A percentile compares a stretch with the other conserved stretches of the same genome.
phyloP scores from a whole-genome alignment of 1,140 invertebrate species.

The Condylostylus longicornis region DNA sequence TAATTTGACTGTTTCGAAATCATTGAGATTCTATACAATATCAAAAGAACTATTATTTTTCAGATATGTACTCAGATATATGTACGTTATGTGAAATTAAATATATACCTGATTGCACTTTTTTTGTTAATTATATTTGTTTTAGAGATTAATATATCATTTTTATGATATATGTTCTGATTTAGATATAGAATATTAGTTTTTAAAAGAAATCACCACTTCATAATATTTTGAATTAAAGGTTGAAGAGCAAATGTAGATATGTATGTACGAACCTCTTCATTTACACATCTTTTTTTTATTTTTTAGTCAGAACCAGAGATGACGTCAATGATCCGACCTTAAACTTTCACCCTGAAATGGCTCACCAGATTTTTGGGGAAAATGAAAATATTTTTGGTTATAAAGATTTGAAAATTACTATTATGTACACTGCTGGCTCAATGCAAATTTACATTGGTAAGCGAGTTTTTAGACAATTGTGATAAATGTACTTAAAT shows the following conservation, averaged over 20 bases:
- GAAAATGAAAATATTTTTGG: constrained; percentile 89
- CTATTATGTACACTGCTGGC: constrained; percentile 69
- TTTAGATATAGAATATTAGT: neutral
- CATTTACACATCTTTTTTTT: too few species aligned
- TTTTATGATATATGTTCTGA: neutral
- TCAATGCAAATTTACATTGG: constrained; percentile 52
- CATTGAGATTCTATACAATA: too few species aligned
- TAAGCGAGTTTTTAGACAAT: too few species aligned
- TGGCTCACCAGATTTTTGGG: constrained; percentile 90
- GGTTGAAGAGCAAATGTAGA: too few species aligned
- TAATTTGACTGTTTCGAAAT: too few species aligned
- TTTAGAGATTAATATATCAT: neutral
- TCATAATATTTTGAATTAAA: too few species aligned
- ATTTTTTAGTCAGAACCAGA: constrained; percentile 42
- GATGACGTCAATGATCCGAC: constrained; percentile 57
- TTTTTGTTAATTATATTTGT: neutral
- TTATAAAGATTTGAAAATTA: constrained; percentile 66
- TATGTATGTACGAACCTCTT: too few species aligned
- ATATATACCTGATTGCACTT: too few species aligned
- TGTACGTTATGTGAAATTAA: too few species aligned
- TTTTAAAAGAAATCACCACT: too few species aligned
- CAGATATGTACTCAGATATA: too few species aligned
- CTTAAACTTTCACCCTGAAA: constrained; percentile 64
- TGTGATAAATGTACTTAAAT: constrained; percentile 47
- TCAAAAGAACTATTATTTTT: too few species aligned